Conservation (phyloP, 2,888 invertebrate species). For the Drosophila paracracens region DNA sequence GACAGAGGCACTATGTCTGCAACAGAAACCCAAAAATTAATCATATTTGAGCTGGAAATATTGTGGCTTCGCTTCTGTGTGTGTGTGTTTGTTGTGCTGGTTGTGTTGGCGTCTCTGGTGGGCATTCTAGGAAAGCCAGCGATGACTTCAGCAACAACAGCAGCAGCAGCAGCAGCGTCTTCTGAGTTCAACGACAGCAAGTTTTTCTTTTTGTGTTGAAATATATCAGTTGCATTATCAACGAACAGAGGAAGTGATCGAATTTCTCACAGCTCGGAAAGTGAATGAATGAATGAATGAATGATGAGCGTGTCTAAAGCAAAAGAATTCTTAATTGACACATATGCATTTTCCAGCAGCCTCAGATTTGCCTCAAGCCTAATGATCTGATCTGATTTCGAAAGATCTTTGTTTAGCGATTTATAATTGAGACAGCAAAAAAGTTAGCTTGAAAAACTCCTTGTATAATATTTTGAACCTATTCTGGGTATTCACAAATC, state of each 20-base stretch:
- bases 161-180: slow-evolving; percentile 10
- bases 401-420: background rate
- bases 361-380: background rate
- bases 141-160: slow-evolving; percentile 38
- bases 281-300: slow-evolving; percentile 20
- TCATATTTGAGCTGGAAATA: slow-evolving; percentile 69
- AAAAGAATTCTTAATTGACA: slow-evolving; percentile 44
- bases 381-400: background rate
- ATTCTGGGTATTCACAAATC: background rate
- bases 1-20: slow-evolving; percentile 46
- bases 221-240: slow-evolving; percentile 61
- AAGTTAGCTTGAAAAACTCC: background rate
- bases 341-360: slow-evolving; percentile 24
- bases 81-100: background rate
- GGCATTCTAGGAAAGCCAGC: slow-evolving; percentile 56
- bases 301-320: slow-evolving; percentile 17
- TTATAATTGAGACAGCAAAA: slow-evolving; percentile 3
- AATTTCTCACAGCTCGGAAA: slow-evolving; percentile 45
- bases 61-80: slow-evolving; percentile 46
- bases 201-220: slow-evolving; percentile 22
- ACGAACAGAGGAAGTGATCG: slow-evolving; percentile 57
- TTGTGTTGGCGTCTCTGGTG: slow-evolving; percentile 51
- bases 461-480: background rate
- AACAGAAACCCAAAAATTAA: slow-evolving; percentile 67
- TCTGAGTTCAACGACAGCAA: slow-evolving; percentile 55